Evolutionary conservation across 30 jellyfish, hydroid and myxozoan genomes (phyloP).

Genomic region (Morbakka virulenta): DNA sequence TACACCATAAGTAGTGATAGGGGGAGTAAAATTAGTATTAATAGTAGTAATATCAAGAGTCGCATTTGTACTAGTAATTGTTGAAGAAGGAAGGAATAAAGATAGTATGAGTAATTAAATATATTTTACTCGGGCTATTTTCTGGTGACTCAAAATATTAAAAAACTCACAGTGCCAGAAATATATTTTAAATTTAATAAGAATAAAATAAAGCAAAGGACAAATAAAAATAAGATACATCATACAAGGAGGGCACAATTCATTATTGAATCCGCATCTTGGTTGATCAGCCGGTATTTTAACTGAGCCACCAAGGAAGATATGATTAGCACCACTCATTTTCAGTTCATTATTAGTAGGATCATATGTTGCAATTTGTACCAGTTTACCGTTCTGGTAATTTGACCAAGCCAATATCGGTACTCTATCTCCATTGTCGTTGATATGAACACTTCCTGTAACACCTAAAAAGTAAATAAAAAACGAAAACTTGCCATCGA

Average conservation of each 20-base stretch:
- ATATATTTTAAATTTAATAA: too few relatives aligned
- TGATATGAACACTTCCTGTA: slow-evolving; percentile 72
- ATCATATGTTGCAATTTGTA: slow-evolving; percentile 43
- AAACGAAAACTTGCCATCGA: background rate
- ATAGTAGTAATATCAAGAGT: too few relatives aligned
- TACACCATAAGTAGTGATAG: too few relatives aligned
- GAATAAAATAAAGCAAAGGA: too few relatives aligned
- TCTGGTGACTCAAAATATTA: too few relatives aligned
- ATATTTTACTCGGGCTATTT: too few relatives aligned
- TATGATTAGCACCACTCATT: background rate
- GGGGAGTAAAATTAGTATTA: too few relatives aligned
- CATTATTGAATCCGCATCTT: slow-evolving; percentile 77
- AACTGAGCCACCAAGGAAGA: slow-evolving; percentile 71
- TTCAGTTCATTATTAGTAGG: slow-evolving; percentile 39
- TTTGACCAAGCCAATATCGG: slow-evolving; percentile 61
- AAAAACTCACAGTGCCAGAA: too few relatives aligned
- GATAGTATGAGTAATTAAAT: too few relatives aligned
- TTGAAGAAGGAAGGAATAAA: too few relatives aligned
- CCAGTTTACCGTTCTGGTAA: slow-evolving; percentile 42
- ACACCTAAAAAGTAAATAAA: slow-evolving; percentile 60
- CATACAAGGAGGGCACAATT: slow-evolving; percentile 49
- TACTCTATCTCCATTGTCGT: slow-evolving; percentile 76
- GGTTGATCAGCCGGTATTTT: slow-evolving; percentile 77
- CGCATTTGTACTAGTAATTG: too few relatives aligned
- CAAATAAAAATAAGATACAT: background rate